These are phyloP conservation scores for Chloroceryle aenea DNA, from an alignment of 2,113 vertebrate species.

Conservation along the genomic window DNA sequence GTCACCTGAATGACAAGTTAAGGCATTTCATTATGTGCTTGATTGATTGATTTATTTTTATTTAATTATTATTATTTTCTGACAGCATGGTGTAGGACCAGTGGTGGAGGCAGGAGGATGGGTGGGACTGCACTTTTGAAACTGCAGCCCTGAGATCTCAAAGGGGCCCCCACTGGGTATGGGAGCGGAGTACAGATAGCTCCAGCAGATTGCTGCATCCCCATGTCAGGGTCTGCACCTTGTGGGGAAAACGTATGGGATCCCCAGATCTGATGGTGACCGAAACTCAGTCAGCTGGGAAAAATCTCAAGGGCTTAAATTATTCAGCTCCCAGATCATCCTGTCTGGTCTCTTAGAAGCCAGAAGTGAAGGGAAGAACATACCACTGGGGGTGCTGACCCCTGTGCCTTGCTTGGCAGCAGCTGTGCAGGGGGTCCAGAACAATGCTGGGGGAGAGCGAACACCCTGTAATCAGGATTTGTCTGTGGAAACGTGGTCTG, in stretches of 20 bases:
- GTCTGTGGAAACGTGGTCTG: not conserved
- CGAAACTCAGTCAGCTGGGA: not conserved
- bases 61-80: not conserved
- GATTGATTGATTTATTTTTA: not conserved
- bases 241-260: fast-evolving
- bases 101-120: not conserved
- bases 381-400: not conserved
- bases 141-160: fast-evolving
- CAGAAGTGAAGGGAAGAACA: not conserved
- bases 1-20: not conserved
- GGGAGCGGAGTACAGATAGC: not conserved
- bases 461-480: not conserved
- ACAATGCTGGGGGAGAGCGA: not conserved
- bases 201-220: not conserved
- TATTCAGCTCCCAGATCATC: not conserved
- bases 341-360: not conserved
- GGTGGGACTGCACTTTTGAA: not conserved
- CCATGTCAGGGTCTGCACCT: not conserved
- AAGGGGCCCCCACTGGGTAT: not conserved
- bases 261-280: not conserved
- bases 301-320: not conserved
- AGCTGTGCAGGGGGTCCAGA: not conserved
- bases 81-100: not conserved
- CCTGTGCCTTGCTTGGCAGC: not conserved
- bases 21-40: not conserved